phyloP scores from a whole-genome alignment of 2,113 vertebrate genomes.

The Plecotus auritus region DNA sequence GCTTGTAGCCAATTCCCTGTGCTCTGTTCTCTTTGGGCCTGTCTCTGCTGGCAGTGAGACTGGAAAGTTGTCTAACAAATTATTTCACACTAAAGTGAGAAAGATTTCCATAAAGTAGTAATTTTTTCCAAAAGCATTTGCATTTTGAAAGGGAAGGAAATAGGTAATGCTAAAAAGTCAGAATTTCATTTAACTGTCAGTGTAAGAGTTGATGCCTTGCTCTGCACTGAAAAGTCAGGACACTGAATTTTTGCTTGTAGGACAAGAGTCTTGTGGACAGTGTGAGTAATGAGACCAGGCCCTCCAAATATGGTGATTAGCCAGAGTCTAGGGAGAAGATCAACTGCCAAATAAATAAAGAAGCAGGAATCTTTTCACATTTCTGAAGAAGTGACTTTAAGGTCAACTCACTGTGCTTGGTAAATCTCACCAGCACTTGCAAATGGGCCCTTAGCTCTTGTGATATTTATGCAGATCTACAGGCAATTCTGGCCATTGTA shows the following conservation, averaged over 20 bases:
- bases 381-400: not conserved
- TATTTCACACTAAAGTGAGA: conserved; percentile 7
- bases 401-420: not conserved
- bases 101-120: not conserved
- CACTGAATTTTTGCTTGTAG: not conserved
- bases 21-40: not conserved
- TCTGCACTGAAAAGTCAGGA: not conserved
- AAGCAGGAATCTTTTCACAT: not conserved
- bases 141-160: not conserved
- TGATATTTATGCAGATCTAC: not conserved
- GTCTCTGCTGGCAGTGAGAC: not conserved
- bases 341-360: not conserved
- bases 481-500: not conserved
- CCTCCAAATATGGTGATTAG: too few species aligned
- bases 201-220: not conserved
- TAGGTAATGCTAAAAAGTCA: not conserved
- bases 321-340: not conserved
- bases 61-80: not conserved
- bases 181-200: not conserved
- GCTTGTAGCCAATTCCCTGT: not conserved
- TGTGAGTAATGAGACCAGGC: not conserved
- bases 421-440: not conserved
- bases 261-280: not conserved
- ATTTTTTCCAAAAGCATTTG: not conserved
- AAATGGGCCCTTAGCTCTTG: not conserved